These are phyloP conservation scores for Strix occidentalis DNA, from an alignment of 2,797 vertebrate species.

Conservation along the genomic window DNA sequence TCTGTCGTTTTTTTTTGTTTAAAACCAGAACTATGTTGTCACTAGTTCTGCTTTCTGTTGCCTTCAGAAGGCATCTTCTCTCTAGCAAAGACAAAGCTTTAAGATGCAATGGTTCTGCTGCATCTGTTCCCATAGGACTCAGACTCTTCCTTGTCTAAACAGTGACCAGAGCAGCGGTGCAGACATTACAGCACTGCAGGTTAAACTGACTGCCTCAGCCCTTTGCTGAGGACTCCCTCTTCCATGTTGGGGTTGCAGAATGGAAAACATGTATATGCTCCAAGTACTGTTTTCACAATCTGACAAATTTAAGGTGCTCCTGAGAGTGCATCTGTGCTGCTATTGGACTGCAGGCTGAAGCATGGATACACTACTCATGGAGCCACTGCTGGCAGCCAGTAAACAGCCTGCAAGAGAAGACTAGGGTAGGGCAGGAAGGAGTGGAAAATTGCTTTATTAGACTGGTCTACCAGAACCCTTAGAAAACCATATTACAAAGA, in stretches of 20 bases:
- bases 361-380: background rate
- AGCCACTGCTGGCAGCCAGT: background rate
- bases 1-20: background rate
- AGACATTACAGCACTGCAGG: background rate
- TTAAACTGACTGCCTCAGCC: background rate
- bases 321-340: background rate
- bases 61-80: background rate
- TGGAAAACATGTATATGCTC: background rate
- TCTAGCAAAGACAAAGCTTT: background rate
- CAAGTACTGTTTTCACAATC: background rate
- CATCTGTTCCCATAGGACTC: background rate
- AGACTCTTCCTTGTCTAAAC: background rate
- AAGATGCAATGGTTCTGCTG: background rate
- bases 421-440: background rate
- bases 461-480: background rate
- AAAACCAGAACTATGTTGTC: background rate
- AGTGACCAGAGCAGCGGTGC: accelerated
- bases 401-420: background rate
- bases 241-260: background rate
- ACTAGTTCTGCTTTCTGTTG: background rate
- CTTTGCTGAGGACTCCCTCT: background rate
- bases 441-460: background rate
- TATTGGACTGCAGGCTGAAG: background rate
- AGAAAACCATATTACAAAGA: background rate
- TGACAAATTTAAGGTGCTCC: background rate